Base-by-base conservation (phyloP, 2,888 invertebrate species). In the Apodemia zela region DNA sequence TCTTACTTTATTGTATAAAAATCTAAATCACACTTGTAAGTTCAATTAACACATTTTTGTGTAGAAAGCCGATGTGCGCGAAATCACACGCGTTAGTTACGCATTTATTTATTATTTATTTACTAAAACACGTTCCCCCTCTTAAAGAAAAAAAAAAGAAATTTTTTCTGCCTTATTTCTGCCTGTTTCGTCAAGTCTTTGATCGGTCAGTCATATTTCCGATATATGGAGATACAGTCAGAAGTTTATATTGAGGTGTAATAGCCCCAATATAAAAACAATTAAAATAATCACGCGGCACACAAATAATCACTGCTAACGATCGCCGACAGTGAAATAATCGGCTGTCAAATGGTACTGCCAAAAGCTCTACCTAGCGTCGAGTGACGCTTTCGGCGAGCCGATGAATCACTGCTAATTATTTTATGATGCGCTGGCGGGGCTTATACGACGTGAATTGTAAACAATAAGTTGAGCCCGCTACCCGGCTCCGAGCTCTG, bases 291-390 rank as follows among this genome's bases (percentile, higher is more conserved):
- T 84, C 82, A 78, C 79, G 76, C 80, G 78, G 80, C 78, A 81
- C 80, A 85, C 84, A 84, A 83, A 85, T 82, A 79, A 79, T 76
- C 72, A 68, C 71, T 76, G 72, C 80, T 87, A 87, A 87, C 83
- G 78, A 85, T 84, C 80, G 82, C 73, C 75, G 87, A 89, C 89
- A 86, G 81, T 77, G 80, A 81, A 88, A 87, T 89, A 88, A 87
- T 89, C 82, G 84, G 76, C 81, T 89, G 89, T 89, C 89, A 87
- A 81, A 87, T 75, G 66, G 80, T 82, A 80, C 84, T 89, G 90
- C 90, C 89, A 90, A 89, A 84, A 84, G 77, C 77, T 79, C 78
- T 77, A 78, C 73, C 71, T 68, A 74, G 78, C 76, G 82, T 72
- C 75, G 81, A 80, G 78, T 77, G 82, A 82, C 80, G 82, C 81